Evolutionary conservation across 37 sponge, comb jelly and placozoan genomes (phyloP), one percentile per base, ranked within the genome.

Genomic region (Petrosia ficiformis): DNA sequence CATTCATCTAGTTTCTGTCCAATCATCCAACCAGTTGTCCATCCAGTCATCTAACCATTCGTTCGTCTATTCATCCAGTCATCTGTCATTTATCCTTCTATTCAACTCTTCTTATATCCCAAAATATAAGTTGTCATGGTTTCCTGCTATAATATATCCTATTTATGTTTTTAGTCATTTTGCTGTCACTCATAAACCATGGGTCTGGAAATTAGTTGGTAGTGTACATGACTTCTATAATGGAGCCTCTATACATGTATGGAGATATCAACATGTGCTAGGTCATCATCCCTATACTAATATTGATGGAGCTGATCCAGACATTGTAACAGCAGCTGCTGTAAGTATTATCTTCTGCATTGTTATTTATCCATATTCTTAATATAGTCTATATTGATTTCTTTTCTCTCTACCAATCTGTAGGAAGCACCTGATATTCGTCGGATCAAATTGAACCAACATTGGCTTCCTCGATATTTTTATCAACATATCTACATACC

Each of bases 281-380:
- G 97, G 97, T 3, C 97, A 96, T 38, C 97, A 96, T 43, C 86
- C 92, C 3, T 96, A 90, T 75, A 93, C 97, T 36, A 96, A 96
- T 70, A 82, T 96, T 61, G 95, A 94, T 69, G 87, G 90, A 14
- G 80, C 82, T 56, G 97, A 96, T 63, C 97, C 97, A 4, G 97
- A 96, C 65, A 96, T 96, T 42, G 75, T 78, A 40, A 96, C 96
- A 22, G 84, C 92, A 16, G 30, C 77, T 43, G 24, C 68, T 19
- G 90, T 89, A 44, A 80, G 86, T 37, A 24, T 42, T 36, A 6
- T 21, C 11, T 66, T 41, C 59, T 72, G 63, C 8, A 3, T 32
- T 6, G 22, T 54, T 34, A 29, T 65, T n/a, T 65, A n/a, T n/a
- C n/a, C n/a, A n/a, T n/a, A n/a, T n/a, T n/a, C n/a, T n/a, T n/a